phyloP scores from a whole-genome alignment of 2,113 vertebrate species.

The Abramis brama region DNA sequence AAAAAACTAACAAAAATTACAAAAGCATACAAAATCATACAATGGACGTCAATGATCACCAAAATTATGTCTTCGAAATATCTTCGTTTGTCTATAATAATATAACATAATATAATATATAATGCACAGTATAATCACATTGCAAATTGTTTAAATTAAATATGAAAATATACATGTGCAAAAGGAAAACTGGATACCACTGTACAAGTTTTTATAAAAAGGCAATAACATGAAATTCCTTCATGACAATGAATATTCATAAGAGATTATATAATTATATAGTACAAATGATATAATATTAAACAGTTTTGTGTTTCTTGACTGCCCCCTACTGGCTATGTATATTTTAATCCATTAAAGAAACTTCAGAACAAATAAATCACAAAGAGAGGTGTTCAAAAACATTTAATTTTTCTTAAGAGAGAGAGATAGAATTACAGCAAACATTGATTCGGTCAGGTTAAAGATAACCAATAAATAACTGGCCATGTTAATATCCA shows the following conservation, averaged over 20 bases:
- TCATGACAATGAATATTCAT: not conserved
- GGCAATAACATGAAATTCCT: not conserved
- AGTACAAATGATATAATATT: not conserved
- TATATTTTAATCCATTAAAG: not conserved
- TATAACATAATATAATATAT: not conserved
- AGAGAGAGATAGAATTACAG: conserved; percentile 69
- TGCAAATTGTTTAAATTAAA: not conserved
- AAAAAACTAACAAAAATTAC: not conserved
- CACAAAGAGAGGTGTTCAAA: conserved; percentile 61
- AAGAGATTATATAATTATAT: not conserved
- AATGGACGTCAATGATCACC: too few relatives aligned
- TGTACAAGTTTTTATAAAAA: not conserved
- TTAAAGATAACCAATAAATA: conserved; percentile 80
- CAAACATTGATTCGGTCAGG: conserved; percentile 72
- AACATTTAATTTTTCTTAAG: conserved; percentile 74
- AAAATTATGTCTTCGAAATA: too few relatives aligned
- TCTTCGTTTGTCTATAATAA: not conserved
- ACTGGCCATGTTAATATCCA: conserved; percentile 75
- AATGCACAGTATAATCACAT: not conserved
- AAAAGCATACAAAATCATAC: too few relatives aligned
- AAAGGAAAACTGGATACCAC: not conserved
- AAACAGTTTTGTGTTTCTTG: not conserved
- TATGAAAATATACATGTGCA: not conserved
- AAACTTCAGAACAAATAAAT: not conserved
- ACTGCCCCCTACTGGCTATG: not conserved